Evolutionary conservation across 1,140 invertebrate species (phyloP), one percentile per base, ranked within the genome.

Genomic region (Trichonephila clavata): DNA sequence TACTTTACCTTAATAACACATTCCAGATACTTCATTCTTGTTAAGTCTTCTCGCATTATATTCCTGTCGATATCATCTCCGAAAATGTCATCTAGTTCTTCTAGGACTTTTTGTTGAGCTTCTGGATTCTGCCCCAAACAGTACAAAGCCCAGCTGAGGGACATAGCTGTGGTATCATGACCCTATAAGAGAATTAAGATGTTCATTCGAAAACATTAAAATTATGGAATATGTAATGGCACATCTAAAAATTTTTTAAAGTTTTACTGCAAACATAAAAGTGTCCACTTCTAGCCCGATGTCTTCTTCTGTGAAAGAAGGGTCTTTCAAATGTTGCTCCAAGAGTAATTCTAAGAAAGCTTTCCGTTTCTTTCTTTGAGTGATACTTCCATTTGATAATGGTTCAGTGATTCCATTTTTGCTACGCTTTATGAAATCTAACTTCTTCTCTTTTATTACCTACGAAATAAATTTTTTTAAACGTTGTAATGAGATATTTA

Each of bases 231-330:
- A 4, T 39, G 32, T 39, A 39, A 4, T 39, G 2, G 1, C 32
- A 39, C 32, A 39, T 39, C 32, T 39, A 39, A 39, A 39, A 3
- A 39, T 3, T 39, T 39, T 39, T 3, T 3, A 39, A 39, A 39
- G 32, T 39, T 39, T 39, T 57, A 93, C 94, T 95, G 96, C 96
- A 95, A 97, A 97, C 96, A 97, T 97, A 93, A 97, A 97, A 18
- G 96, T 97, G 94, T 97, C 96, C 27, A 97, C 96, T 95, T 97
- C 96, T 94, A 97, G 2, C 96, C 96, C 95, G 88, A 97, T 96
- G 71, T 95, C 95, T 84, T 95, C 94, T n/a, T 95, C 94, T 7
- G 90, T 94, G n/a, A 95, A 83, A 10, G 94, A 87, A 3, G 32
- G 32, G 32, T 39, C 32, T 39, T 39, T 39, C 32, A 39, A 39